Evolutionary conservation across 35 echinoderm and acorn worm genomes (phyloP), one percentile per base, ranked within the genome.

Genomic region (Heliocidaris erythrogramma): DNA sequence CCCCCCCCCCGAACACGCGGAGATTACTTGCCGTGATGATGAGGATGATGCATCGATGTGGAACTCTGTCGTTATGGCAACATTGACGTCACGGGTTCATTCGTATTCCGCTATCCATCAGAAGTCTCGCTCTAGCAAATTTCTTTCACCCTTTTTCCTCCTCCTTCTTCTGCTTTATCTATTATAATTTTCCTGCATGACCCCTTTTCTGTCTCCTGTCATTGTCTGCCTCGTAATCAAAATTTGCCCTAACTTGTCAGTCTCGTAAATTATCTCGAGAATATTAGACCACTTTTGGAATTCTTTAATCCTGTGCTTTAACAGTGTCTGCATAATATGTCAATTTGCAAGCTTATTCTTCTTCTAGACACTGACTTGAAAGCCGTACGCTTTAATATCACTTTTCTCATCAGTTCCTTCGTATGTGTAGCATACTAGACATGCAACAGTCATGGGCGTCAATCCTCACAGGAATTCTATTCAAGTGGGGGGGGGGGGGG

Each of bases 21-120:
- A 32, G 31, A 88, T 88, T 42, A 88, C 47, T 88, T 48, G 86
- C 86, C 86, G 30, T 42, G 86, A 48, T 88, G 31, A 88, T 42
- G 47, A 42, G 86, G 90, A 92, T 92, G 90, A 92, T 92, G 90
- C 90, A 92, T 56, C 49, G 49, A 30, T 92, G 90, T 49, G 90
- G 90, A 92, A 92, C 90, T 27, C 48, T 21, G 90, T 92, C 48
- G 90, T 48, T 48, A 92, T 92, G 90, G 49, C 90, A 30, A 49
- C 90, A 92, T 92, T 92, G 90, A 92, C 90, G 90, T 92, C 90
- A 92, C 49, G 49, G 49, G 27, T 92, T 92, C 90, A 92, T 56
- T 92, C 90, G 42, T 92, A 92, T 92, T 92, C 47, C 47, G 42
- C 90, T 31, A 92, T 30, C 90, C 49, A 30, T 92, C 90, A 88